Base-by-base conservation (phyloP, 1,140 invertebrate genomes). In the Drosophila pseudoobscura region DNA sequence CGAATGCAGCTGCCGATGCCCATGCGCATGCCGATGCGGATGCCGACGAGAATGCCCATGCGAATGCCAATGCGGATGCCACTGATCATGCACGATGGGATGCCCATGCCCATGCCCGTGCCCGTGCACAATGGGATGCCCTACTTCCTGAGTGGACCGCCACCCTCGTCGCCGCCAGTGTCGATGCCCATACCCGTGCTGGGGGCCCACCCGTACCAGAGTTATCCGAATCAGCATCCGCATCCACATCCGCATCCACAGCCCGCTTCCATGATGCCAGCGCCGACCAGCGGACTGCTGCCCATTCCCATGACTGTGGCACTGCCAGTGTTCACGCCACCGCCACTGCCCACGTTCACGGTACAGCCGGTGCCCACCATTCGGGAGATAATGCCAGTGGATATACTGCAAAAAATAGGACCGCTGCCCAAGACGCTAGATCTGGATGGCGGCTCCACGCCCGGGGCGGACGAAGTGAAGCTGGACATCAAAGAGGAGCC, bases 311-410 rank as follows among this genome's bases (percentile, higher is more conserved):
- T 54, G 20, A 41, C 68, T 20, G 50, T 54, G 20, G 47, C 66
- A 11, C 17, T 53, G 17, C 22, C 65, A 2, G 65, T 75, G 22
- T 80, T 87, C 13, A 87, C 77, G 6, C 77, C 82, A 1, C 83
- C 79, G 2, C 83, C 84, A 17, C 29, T 87, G 53, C 79, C 83
- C 1, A 61, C 64, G 20, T 89, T 88, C 17, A 60, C 53, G 13
- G 53, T 79, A 20, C 74, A 69, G 9, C 51, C 83, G 1, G 72
- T 89, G 58, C 54, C 83, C 13, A 61, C 56, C 0, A 83, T 88
- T 24, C 70, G 65, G 4, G 78, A 89, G 31, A 88, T 88, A 39
- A 88, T 89, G 64, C 83, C 84, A 8, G 79, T 83, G 31, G 83
- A 88, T 15, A 89, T 88, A 53, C 49, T 87, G 51, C 75, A 88